Evolutionary conservation across 2,113 vertebrate genomes (phyloP).

Genomic region (Paraplagusia blochii): DNA sequence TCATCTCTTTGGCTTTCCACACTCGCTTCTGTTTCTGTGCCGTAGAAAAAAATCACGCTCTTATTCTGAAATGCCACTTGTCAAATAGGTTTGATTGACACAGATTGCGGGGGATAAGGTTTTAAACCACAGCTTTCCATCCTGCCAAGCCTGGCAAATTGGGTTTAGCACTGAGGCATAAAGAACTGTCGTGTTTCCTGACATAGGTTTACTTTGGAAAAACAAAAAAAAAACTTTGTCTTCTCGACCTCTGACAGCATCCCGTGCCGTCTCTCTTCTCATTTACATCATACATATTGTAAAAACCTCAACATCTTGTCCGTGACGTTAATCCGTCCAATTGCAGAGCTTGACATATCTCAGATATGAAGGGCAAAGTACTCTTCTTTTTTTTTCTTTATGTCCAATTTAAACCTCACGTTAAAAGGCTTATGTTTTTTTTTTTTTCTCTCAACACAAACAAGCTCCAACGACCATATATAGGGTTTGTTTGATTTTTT

Average conservation of each 20-base stretch:
- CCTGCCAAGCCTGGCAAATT: conserved; percentile 73
- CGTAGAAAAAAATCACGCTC: conserved; percentile 39
- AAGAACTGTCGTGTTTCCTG: conserved; percentile 65
- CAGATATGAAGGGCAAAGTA: no score
- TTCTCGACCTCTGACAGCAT: conserved; percentile 48
- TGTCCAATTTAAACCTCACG: no score
- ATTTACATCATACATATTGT: conserved; percentile 22
- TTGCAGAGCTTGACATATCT: no score
- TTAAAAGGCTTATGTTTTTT: no score
- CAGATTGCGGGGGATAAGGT: conserved; percentile 78
- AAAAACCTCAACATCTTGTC: conserved; percentile 4
- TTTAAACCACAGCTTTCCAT: conserved; percentile 72
- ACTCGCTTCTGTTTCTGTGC: conserved; percentile 58
- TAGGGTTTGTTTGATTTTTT: no score
- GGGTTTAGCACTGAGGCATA: conserved; percentile 77
- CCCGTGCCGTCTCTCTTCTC: conserved; percentile 42
- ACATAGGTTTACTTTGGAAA: conserved; percentile 56
- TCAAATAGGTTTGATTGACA: conserved; percentile 74
- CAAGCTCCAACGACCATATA: no score
- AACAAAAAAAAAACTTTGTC: conserved; percentile 50
- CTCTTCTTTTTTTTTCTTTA: no score
- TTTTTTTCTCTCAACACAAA: no score
- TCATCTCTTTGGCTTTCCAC: conserved; percentile 54
- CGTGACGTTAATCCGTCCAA: neutral
- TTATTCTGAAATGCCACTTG: conserved; percentile 64